Base-by-base conservation (phyloP, 2,113 vertebrate species). In the Sander lucioperca region DNA sequence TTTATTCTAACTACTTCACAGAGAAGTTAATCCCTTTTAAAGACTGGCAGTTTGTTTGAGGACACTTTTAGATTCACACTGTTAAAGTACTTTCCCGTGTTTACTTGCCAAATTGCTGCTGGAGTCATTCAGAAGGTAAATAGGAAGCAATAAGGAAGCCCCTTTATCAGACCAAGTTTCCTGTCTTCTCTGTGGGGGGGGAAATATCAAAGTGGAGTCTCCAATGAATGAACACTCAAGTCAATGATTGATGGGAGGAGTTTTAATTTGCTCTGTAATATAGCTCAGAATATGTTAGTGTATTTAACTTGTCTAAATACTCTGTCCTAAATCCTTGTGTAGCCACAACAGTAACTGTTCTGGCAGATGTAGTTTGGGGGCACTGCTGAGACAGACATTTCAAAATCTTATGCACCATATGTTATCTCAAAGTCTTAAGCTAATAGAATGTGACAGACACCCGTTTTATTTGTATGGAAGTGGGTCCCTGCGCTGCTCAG, bases 91-190 rank as follows among this genome's bases (percentile, higher is more conserved):
- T 71, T 76, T 83, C 64, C 56, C 4, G 19, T 80, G 81, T 80
- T 85, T 51, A 48, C 73, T 77, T 21, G 57, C 70, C 75, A 76
- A 87, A 54, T 62, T 56, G 47, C 83, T 63, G 80, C 73, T 6
- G 33, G 78, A 86, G 77, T 84, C 74, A 62, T 74, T 87, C 83
- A 86, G 64, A 81, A 72, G 47, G 30, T 30, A 56, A 64, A 94
- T 88, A 75, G 93, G 94, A 94, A 96, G 92, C 88, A 88, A 87
- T 94, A 86, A 94, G 94, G 90, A 94, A 95, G 85, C 81, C 54
- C 70, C 53, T 86, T 16, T 13, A 58, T 88, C 89, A 87, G 56
- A 62, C 74, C 39, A 9, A 69, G 84, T 87, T 94, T 94, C 88
- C 93, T 72, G n/a, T 39, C 33, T n/a, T 57, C 82, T 87, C 48